A percentile compares a stretch with the other conserved stretches of the same genome.
phyloP scores from a whole-genome alignment of 2,888 invertebrate species.

The Drosophila mulleri region DNA sequence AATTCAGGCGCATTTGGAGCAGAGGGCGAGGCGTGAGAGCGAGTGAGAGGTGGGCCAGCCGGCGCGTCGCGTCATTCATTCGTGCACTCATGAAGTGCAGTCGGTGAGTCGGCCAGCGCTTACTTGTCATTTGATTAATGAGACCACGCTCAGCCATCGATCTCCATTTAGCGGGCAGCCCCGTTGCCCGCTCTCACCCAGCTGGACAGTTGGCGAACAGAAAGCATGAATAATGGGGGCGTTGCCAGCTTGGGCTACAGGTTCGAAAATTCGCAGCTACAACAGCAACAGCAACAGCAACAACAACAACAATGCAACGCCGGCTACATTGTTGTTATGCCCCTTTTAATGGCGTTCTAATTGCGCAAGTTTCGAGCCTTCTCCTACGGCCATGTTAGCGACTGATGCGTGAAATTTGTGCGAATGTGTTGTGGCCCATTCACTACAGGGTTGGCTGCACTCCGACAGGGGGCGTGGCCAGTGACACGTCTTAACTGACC shows the following conservation, averaged over 20 bases:
- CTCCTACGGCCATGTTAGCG: slow-evolving; percentile 61
- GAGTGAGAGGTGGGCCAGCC: slow-evolving; percentile 21
- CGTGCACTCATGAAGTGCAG: slow-evolving; percentile 48
- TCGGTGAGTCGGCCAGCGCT: slow-evolving; percentile 53
- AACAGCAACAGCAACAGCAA: slow-evolving; percentile 16
- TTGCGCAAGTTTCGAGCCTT: slow-evolving; percentile 59
- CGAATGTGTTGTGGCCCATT: slow-evolving; percentile 11
- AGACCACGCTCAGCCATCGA: slow-evolving; percentile 84
- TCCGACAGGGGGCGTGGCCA: slow-evolving; percentile 65
- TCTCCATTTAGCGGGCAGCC: slow-evolving; percentile 81
- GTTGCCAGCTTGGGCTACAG: slow-evolving; percentile 59
- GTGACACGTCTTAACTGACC: slow-evolving; percentile 79
- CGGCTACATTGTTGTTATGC: slow-evolving; percentile 47
- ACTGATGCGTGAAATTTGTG: slow-evolving; percentile 73
- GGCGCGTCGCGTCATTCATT: slow-evolving; percentile 58
- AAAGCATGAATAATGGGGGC: slow-evolving; percentile 78
- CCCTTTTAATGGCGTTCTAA: slow-evolving; percentile 79
- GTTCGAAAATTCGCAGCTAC: slow-evolving; percentile 45
- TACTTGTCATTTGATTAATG: slow-evolving; percentile 84
- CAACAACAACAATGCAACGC: slow-evolving; percentile 20
- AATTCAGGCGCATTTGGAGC: slow-evolving; percentile 28
- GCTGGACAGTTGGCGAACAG: slow-evolving; percentile 52
- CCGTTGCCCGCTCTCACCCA: neutral
- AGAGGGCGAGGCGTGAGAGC: slow-evolving; percentile 20
- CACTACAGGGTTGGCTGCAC: slow-evolving; percentile 26